Evolutionary conservation across 2,888 invertebrate genomes (phyloP).

Genomic region (Arrhopalites spinosus): DNA sequence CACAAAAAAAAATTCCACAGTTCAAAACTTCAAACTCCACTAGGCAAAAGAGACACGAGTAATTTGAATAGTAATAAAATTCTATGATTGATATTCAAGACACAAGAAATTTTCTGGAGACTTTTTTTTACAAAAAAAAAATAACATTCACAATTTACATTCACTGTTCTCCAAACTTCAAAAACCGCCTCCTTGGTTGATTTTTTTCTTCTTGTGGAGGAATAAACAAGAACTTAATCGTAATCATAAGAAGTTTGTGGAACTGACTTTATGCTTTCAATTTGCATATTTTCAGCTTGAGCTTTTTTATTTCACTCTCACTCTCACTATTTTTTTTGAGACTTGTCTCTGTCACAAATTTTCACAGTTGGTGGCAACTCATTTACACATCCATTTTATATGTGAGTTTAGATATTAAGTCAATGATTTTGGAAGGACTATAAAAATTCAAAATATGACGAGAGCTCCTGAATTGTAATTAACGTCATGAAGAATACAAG

Average conservation of each 20-base stretch:
- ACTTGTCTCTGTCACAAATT: conserved; percentile 18
- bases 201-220: background rate
- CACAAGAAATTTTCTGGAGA: no score
- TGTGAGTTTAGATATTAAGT: no score
- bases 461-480: no score
- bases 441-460: no score
- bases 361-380: conserved; percentile 22
- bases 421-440: no score
- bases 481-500: no score
- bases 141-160: no score
- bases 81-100: conserved; percentile 20
- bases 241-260: conserved; percentile 7
- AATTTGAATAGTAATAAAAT: conserved; percentile 9
- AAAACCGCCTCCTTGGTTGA: no score
- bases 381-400: no score
- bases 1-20: no score
- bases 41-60: background rate
- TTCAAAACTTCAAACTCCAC: no score
- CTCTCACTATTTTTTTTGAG: background rate
- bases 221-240: background rate
- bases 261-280: conserved; percentile 20
- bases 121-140: background rate
- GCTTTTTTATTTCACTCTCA: background rate
- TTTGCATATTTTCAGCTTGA: conserved; percentile 12
- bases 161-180: no score